Percentiles rank a stretch among this genome's conserved stretches.
Evolutionary conservation across 92 coral and sea anemone genomes (phyloP).

Genomic region (Paragorgia papillata): DNA sequence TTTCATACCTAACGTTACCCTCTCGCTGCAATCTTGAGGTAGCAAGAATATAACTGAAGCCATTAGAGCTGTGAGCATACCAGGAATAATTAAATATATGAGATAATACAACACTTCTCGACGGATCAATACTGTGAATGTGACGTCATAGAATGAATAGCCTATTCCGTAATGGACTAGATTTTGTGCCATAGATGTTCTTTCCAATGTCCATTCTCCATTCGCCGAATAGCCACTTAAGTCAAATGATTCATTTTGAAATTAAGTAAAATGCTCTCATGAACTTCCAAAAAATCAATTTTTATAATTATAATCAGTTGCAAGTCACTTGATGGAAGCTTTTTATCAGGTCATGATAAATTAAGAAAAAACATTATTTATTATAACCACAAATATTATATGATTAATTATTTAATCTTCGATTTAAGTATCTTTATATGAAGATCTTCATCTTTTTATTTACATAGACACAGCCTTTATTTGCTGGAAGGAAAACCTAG

Average conservation of each 20-base stretch:
- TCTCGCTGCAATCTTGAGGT: conserved; percentile 90
- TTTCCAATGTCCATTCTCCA: conserved; percentile 75
- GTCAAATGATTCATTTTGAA: conserved; percentile 67
- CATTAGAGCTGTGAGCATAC: conserved; percentile 74
- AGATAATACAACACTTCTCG: conserved; percentile 77
- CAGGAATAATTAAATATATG: conserved; percentile 87
- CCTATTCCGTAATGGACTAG: conserved; percentile 61
- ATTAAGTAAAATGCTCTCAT: neutral
- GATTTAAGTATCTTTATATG: too few relatives aligned
- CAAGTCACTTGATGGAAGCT: too few relatives aligned
- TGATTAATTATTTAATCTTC: too few relatives aligned
- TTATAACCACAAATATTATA: too few relatives aligned
- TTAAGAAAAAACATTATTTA: too few relatives aligned
- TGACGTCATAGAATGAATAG: conserved; percentile 71
- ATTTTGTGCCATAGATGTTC: conserved; percentile 67
- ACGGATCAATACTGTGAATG: conserved; percentile 69
- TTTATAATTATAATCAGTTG: neutral
- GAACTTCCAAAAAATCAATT: neutral
- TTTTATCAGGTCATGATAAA: too few relatives aligned
- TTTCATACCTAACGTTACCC: conserved; percentile 91
- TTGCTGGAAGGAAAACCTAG: too few relatives aligned
- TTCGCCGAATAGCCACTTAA: conserved; percentile 60
- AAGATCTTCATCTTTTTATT: too few relatives aligned
- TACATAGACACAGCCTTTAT: too few relatives aligned
- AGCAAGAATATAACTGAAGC: conserved; percentile 77